Base-by-base conservation (phyloP, 2,888 invertebrate genomes). In the Anticlea derivata region DNA sequence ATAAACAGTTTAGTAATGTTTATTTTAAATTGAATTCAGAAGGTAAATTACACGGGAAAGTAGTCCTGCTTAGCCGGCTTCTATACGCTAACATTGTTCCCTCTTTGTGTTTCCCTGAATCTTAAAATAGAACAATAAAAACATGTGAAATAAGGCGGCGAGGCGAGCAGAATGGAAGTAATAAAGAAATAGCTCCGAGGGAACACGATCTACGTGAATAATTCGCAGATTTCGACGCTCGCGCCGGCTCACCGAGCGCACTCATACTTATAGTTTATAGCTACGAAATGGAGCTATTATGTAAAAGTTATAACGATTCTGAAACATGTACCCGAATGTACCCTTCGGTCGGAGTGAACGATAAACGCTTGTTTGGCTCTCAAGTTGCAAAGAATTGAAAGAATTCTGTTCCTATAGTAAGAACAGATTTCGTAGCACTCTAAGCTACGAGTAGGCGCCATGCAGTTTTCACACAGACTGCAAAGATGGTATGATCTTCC, bases 111-210 rank as follows among this genome's bases (percentile, higher is more conserved):
- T 61, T 60, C 57, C 55, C 44, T 64, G 61, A 65, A 65, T 64
- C 63, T 61, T 59, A 57, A 57, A 69, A 58, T 60, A 55, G 50
- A 73, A 75, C 69, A 78, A 80, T 81, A 81, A 79, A 80, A 80
- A 63, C 72, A 75, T 68, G 70, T 68, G 70, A 72, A 78, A 73
- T 75, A 78, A 78, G 73, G 73, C 66, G 64, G 61, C 61, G 60
- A 63, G 62, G 67, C 70, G 73, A 65, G 65, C 60, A 61, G 71
- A 77, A 78, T 77, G 75, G 70, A 71, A 74, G 78, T 79, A 82
- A 84, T 85, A 84, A 83, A 83, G 78, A 78, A 83, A 83, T 80
- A 76, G 73, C 82, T 78, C 54, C 59, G 63, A 67, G 75, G 70
- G 72, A 70, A 71, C 68, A 72, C 64, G 70, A 65, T 72, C 66